Evolutionary conservation across 2,797 vertebrate genomes (phyloP).

Genomic region (Masticophis lateralis): DNA sequence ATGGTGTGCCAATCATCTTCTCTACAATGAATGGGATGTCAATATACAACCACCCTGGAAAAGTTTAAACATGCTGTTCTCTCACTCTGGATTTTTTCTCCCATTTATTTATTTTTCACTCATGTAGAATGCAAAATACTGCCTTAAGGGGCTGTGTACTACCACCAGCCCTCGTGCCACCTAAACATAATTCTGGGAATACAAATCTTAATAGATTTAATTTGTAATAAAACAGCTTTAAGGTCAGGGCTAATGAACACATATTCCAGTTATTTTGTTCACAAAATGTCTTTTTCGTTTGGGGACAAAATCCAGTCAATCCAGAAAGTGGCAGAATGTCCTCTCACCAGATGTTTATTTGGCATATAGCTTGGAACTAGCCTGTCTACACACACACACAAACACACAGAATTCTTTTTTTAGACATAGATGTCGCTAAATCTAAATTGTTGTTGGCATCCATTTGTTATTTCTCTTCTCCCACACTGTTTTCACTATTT

Average conservation of each 20-base stretch:
- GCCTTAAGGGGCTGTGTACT: neutral
- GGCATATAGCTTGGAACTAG: neutral
- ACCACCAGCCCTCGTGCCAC: neutral
- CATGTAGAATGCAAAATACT: neutral
- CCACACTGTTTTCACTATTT: neutral
- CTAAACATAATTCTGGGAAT: neutral
- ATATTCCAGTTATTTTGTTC: neutral
- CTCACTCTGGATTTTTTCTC: neutral
- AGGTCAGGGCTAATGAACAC: neutral
- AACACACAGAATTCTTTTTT: neutral
- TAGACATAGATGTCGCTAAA: neutral
- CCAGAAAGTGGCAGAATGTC: neutral
- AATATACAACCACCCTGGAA: neutral
- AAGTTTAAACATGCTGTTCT: neutral
- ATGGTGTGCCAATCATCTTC: neutral
- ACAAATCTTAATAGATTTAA: neutral
- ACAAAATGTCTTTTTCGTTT: neutral
- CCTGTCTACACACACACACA: neutral
- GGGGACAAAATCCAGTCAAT: neutral
- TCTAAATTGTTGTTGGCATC: neutral
- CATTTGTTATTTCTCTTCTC: neutral
- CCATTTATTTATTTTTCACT: neutral
- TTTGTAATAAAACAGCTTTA: neutral
- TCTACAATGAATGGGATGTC: neutral
- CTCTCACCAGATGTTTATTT: neutral